These are phyloP conservation scores for Microcebus griseorufus DNA, from an alignment of 2,113 vertebrate species.

Conservation along the genomic window DNA sequence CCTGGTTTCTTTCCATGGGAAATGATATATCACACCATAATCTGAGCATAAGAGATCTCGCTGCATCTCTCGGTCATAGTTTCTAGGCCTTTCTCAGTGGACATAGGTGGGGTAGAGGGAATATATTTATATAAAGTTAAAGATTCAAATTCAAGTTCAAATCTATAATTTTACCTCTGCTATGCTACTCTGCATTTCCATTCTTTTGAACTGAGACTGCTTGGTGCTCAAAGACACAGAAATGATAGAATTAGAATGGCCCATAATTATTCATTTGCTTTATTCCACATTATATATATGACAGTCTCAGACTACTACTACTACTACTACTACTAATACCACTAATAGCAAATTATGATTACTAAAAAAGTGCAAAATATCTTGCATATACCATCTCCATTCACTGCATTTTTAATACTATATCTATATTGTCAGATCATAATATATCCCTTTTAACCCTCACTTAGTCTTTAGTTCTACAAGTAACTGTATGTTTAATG, in stretches of 20 bases:
- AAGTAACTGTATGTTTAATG: too few species aligned
- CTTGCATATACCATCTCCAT: neutral
- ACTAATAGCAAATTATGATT: neutral
- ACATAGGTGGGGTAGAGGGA: neutral
- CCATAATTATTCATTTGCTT: neutral
- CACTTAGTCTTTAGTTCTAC: too few species aligned
- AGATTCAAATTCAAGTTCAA: neutral
- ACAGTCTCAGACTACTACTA: conserved; percentile 13
- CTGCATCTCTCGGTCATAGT: neutral
- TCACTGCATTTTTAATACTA: neutral
- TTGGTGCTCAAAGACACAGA: neutral
- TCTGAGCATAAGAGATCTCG: neutral
- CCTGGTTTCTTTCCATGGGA: neutral
- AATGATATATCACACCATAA: neutral
- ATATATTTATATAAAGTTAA: neutral
- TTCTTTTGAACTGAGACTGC: neutral
- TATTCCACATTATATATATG: neutral
- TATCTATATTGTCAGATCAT: too few species aligned
- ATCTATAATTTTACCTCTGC: neutral
- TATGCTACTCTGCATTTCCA: neutral
- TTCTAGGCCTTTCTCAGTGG: neutral
- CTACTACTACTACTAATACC: neutral
- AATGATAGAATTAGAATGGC: neutral
- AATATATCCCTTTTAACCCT: too few species aligned
- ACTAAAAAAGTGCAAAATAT: neutral